phyloP scores from a whole-genome alignment of 2,797 vertebrate species.

The Threskiornis aethiopicus region DNA sequence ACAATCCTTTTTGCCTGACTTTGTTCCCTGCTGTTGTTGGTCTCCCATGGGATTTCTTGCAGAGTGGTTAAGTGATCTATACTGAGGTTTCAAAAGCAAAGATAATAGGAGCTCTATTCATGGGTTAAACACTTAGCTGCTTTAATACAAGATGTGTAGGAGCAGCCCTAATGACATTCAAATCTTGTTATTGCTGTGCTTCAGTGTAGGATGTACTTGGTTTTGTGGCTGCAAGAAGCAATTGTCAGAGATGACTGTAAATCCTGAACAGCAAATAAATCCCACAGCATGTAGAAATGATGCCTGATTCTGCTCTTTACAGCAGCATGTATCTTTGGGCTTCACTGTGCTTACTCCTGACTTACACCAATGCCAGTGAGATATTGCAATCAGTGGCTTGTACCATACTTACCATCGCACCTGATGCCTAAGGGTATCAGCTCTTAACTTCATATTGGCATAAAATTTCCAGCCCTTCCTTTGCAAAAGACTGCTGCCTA shows the following conservation, averaged over 20 bases:
- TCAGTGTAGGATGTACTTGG: constrained; percentile 30
- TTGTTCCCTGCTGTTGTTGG: constrained; percentile 42
- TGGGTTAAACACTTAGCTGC: constrained; percentile 61
- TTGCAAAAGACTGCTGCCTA: background rate
- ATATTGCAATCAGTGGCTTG: background rate
- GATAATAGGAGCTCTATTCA: constrained; percentile 53
- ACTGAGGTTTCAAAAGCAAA: constrained; percentile 53
- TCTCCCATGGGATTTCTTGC: constrained; percentile 43
- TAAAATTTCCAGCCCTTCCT: background rate
- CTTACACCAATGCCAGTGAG: background rate
- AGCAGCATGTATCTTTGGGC: background rate
- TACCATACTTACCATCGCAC: accelerated
- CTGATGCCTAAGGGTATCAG: background rate
- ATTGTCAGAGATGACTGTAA: constrained; percentile 4
- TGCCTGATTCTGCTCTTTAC: background rate
- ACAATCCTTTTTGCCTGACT: constrained; percentile 36
- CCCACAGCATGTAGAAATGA: background rate
- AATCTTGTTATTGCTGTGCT: constrained; percentile 54
- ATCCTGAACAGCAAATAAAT: constrained; percentile 39
- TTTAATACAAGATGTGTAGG: constrained; percentile 53
- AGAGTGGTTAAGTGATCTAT: constrained; percentile 46
- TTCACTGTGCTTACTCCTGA: background rate
- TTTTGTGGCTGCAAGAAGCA: constrained; percentile 44
- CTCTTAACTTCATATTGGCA: background rate
- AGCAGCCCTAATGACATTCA: constrained; percentile 54